Base-by-base conservation (phyloP, 2,113 vertebrate genomes). In the Sarotherodon lohbergeri region DNA sequence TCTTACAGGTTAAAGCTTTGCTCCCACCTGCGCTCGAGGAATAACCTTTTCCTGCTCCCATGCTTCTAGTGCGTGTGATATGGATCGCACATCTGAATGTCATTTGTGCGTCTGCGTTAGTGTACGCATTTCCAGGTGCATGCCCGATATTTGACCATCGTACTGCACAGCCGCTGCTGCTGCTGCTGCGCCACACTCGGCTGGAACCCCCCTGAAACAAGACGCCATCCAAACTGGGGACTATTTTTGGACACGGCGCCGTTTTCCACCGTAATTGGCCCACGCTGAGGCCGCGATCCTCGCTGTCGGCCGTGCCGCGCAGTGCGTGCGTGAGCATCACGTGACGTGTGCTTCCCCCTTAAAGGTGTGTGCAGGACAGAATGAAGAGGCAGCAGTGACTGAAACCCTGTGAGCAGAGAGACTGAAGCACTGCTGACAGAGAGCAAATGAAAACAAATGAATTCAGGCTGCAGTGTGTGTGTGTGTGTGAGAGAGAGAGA, bases 361-460 rank as follows among this genome's bases (percentile, higher is more conserved):
- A 19, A 89, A 59, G 48, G 78, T 86, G 85, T 91, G 88, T 88
- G 88, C 29, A 39, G 61, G 43, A 24, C 29, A 24, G 46, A 89
- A 88, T 88, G 66, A 81, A 88, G 84, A 87, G 14, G 55, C 68
- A 61, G 41, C 80, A 90, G 83, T 80, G 63, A 57, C 93, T 93
- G 85, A 95, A 93, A 91, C 63, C 81, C 86, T 55, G 4, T 87
- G 84, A 88, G 93, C 84, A 90, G 88, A 89, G 52, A 84, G 89
- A 93, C 91, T 87, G 76, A 89, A 94, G 90, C 86, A 82, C 89
- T 92, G 92, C 95, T 96, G 94, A 96, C 94, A 96, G 93, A 94
- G 91, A 90, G 91, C 94, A 95, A 96, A 95, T 93, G 91, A 95
- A 96, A 96, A 96, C 94, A 95, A 94, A 95, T 96, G 71, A 91